Evolutionary conservation across 2,888 invertebrate genomes (phyloP), one percentile per base, ranked within the genome.

Genomic region (Sphecodes monilicornis): DNA sequence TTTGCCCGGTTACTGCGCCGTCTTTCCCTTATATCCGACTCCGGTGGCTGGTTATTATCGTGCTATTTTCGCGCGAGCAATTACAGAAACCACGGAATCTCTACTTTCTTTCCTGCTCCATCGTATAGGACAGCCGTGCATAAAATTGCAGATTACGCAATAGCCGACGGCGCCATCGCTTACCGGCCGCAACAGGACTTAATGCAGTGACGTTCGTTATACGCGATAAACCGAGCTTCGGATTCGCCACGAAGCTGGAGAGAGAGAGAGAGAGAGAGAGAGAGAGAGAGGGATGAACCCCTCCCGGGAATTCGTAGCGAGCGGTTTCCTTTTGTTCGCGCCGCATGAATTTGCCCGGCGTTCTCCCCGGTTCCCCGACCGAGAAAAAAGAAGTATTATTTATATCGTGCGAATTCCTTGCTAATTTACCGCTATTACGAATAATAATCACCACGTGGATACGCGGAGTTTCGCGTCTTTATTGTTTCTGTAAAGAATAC

Each of bases 101-200:
- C 81, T 72, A 69, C 79, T 83, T 90, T 89, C 89, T 88, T 90
- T 82, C 81, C 80, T 71, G 69, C 83, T 76, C 71, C 46, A 50
- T 79, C 80, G 74, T 86, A 73, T 80, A 78, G 86, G 73, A 86
- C 77, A 74, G 80, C 81, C 76, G 76, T 82, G 81, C 86, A 86
- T 90, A 89, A 90, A 90, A 90, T 90, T 90, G 89, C 85, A 90
- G 90, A 90, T 90, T 90, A 90, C 83, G 90, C 88, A 89, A 89
- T 90, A 89, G 90, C 90, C 89, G 78, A 79, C 71, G 86, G 90
- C 90, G 82, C 88, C 89, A 88, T 90, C 89, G 86, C 86, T 90
- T 90, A 86, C 85, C 81, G 57, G 76, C 74, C 64, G 89, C 87
- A 87, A 79, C 86, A 79, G 77, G 77, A 89, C 85, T 89, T 89